Base-by-base conservation (phyloP, 1,140 invertebrate species). In the Achatina immaculata region DNA sequence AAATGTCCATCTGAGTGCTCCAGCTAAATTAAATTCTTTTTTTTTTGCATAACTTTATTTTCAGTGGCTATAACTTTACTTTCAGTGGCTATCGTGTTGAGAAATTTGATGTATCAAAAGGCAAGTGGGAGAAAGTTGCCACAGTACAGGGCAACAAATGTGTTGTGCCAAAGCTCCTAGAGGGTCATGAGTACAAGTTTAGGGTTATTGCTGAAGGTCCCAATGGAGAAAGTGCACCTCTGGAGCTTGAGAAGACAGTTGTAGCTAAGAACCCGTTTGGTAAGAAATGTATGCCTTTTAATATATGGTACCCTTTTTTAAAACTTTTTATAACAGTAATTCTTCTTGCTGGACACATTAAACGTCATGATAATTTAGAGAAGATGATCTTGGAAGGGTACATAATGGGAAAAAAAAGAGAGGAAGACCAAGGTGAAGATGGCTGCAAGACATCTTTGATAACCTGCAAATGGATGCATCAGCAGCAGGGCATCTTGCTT, bases 201-300 rank as follows among this genome's bases (percentile, higher is more conserved):
- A 94, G 97, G 90, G 95, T 99, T 68, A 79, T 84, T 66, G 98
- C 98, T 65, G 97, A 99, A 90, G 99, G 99, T 92, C 96, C 98
- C 84, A 98, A 99, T 86, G 98, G 98, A 0, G 92, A 98, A 11
- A 98, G 97, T 21, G 97, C 99, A 84, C 96, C 97, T 28, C 90
- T 99, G n/a, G 96, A 98, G 89, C 88, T 97, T 0, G 96, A 96
- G 84, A 96, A 95, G 89, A 95, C 96, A 19, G 95, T 98, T 14
- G 92, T 96, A 42, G 97, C 97, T 2, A 99, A 98, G 91, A 96
- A 96, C 91, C 97, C 97, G 83, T 99, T 97, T 91, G 96, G 97
- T 98, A 93, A 95, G 14, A 34, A 7, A 6, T 7, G 7, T 48
- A 48, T 48, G 45, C 45, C 19, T 11, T 48, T 48, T 48, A 7